These are phyloP conservation scores for Drosophila navojoa DNA, from an alignment of 1,140 invertebrate genomes.

Conservation along the genomic window DNA sequence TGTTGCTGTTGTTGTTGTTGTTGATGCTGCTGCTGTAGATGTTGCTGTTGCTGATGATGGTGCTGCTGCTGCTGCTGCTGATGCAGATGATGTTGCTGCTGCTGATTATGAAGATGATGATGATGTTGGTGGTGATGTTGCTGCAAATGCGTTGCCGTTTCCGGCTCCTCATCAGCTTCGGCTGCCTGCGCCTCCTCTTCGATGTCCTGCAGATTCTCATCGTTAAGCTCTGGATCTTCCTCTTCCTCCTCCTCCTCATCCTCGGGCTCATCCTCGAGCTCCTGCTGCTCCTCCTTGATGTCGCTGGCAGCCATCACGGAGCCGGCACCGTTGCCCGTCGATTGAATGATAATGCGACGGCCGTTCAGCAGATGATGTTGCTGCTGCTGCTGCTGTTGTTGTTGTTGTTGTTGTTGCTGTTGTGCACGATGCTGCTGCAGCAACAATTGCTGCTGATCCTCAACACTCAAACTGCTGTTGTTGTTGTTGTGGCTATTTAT, in stretches of 20 bases:
- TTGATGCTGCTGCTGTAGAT: constrained; percentile 10
- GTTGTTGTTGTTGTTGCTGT: constrained; percentile 31
- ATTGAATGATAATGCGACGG: constrained; percentile 77
- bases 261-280: constrained; percentile 55
- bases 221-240: constrained; percentile 78
- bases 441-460: constrained; percentile 31
- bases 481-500: constrained; percentile 42
- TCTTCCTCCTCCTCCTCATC: constrained; percentile 66
- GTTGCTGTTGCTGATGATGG: constrained; percentile 17
- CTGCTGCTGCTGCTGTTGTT: constrained; percentile 46
- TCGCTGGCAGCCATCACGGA: constrained; percentile 51
- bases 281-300: constrained; percentile 62
- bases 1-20: constrained; percentile 10
- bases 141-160: constrained; percentile 45
- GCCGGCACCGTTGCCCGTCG: constrained; percentile 42
- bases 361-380: constrained; percentile 74
- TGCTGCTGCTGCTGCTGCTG: constrained; percentile 11
- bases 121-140: constrained; percentile 31
- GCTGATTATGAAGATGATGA: constrained; percentile 18
- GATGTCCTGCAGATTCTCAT: constrained; percentile 80
- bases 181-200: constrained; percentile 80
- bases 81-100: constrained; percentile 10
- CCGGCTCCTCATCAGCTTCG: constrained; percentile 76
- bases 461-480: constrained; percentile 27
- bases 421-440: constrained; percentile 37